Percentiles rank a stretch among this genome's conserved stretches.
Evolutionary conservation across 2,113 vertebrate species (phyloP).

Genomic region (Tiliqua scincoides): DNA sequence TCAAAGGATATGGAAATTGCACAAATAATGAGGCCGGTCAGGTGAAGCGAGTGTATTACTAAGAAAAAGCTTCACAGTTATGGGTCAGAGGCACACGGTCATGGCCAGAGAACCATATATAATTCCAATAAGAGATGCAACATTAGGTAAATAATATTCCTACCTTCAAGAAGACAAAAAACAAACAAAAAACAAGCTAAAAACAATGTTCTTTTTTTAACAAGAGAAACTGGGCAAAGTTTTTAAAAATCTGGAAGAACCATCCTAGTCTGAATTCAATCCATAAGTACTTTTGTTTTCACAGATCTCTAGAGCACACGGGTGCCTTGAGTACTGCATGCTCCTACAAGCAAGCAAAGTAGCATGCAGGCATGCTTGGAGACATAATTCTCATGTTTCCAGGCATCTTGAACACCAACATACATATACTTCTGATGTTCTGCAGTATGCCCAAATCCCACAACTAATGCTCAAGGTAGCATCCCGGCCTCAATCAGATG

Average conservation of each 20-base stretch:
- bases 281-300: not conserved
- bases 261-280: not conserved
- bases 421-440: too few species aligned
- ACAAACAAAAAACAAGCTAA: too few species aligned
- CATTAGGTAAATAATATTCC: not conserved
- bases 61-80: not conserved
- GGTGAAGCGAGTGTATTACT: not conserved
- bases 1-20: too few species aligned
- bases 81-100: not conserved
- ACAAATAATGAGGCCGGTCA: too few species aligned
- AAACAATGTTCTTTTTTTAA: not conserved
- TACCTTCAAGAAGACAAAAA: too few species aligned
- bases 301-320: not conserved
- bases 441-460: too few species aligned
- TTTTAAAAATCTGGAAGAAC: not conserved
- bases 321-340: not conserved
- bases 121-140: not conserved
- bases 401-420: too few species aligned
- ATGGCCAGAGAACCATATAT: not conserved
- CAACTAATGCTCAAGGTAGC: too few species aligned
- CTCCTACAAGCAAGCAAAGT: not conserved
- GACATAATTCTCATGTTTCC: too few species aligned
- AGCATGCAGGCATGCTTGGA: not conserved
- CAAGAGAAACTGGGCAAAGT: not conserved
- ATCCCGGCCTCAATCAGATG: too few species aligned